Conservation (phyloP, 2,113 vertebrate genomes). For the Alligator sinensis region DNA sequence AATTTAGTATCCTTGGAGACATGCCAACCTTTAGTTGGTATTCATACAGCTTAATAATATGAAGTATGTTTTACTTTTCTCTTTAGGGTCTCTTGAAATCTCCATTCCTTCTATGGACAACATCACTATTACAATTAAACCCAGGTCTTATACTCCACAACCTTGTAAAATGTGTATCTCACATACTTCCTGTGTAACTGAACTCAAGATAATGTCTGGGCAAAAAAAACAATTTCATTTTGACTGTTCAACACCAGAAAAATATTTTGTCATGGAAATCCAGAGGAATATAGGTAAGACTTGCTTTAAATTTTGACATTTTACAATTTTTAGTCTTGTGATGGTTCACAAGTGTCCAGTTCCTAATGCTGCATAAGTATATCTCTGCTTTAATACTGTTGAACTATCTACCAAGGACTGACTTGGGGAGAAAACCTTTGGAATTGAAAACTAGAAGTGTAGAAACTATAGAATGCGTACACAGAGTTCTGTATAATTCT, state of each 20-base stretch:
- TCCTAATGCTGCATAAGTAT: not conserved
- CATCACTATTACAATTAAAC: slow-evolving; percentile 70
- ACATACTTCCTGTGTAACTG: not conserved
- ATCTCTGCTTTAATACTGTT: not conserved
- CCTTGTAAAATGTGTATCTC: slow-evolving; percentile 67
- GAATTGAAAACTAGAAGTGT: not conserved
- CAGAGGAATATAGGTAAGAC: slow-evolving; percentile 81
- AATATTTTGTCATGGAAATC: slow-evolving; percentile 77
- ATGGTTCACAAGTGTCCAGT: not conserved
- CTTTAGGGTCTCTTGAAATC: slow-evolving; percentile 73
- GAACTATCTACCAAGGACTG: not conserved
- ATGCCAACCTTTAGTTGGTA: not conserved
- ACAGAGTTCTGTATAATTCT: not conserved
- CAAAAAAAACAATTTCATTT: slow-evolving; percentile 75
- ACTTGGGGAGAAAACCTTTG: not conserved
- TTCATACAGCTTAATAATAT: not conserved
- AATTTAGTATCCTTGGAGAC: not conserved
- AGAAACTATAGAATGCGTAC: not conserved
- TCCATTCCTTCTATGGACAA: slow-evolving; percentile 54
- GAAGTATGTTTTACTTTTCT: not conserved
- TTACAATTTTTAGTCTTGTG: fast-evolving
- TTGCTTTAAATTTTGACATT: not conserved
- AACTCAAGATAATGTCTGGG: slow-evolving; percentile 75
- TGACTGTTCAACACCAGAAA: slow-evolving; percentile 73
- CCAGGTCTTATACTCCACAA: fast-evolving